phyloP scores from a whole-genome alignment of 2,888 invertebrate genomes.

The Yponomeuta cagnagella region DNA sequence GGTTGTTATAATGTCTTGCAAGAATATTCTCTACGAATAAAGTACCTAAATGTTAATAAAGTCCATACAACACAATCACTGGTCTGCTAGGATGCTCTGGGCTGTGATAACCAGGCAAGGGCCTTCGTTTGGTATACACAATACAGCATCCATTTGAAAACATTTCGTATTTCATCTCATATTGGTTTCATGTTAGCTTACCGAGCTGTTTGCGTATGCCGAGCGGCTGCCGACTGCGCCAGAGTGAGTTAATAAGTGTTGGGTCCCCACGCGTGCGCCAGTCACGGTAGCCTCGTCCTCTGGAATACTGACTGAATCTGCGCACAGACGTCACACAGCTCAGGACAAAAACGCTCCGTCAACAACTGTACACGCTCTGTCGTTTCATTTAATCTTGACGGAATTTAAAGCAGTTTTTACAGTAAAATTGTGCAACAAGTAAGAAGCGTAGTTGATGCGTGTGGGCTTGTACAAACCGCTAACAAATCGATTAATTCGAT shows the following conservation, averaged over 20 bases:
- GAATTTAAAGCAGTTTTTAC: neutral
- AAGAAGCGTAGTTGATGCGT: constrained; percentile 2
- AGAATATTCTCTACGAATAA: neutral
- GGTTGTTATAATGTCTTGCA: neutral
- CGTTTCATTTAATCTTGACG: neutral
- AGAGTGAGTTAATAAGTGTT: constrained; percentile 82
- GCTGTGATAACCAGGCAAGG: too few relatives aligned
- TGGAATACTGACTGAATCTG: constrained; percentile 77
- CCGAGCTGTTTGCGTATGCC: constrained; percentile 81
- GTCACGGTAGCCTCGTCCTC: constrained; percentile 80
- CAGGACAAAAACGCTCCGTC: neutral
- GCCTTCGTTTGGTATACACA: too few relatives aligned
- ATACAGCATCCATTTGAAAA: too few relatives aligned
- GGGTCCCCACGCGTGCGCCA: constrained; percentile 83
- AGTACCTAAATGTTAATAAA: too few relatives aligned
- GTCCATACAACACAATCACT: too few relatives aligned
- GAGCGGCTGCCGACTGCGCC: constrained; percentile 84
- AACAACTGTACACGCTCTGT: constrained; percentile 11
- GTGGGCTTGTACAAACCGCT: neutral
- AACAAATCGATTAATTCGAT: neutral
- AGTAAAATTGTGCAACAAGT: neutral
- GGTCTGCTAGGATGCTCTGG: too few relatives aligned
- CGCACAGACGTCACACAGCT: constrained; percentile 41
- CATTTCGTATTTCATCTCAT: too few relatives aligned
- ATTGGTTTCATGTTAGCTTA: constrained; percentile 35